These are phyloP conservation scores for Steatornis caripensis DNA, from an alignment of 2,113 vertebrate genomes.

Conservation along the genomic window DNA sequence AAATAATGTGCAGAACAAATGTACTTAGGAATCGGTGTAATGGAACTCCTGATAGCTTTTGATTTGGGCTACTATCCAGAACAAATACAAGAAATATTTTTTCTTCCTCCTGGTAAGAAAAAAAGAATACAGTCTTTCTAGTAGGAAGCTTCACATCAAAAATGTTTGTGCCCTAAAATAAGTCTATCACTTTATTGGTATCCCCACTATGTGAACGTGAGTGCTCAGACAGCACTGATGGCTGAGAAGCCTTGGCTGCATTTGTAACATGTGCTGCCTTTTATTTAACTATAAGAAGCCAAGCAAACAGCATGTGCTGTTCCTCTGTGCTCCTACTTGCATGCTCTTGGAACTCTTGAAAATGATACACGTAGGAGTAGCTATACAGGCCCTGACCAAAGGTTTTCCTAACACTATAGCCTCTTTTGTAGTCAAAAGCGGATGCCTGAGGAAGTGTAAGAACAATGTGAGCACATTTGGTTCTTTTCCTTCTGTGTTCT, in stretches of 20 bases:
- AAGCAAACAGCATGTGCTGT: neutral
- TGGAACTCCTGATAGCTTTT: neutral
- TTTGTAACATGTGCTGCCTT: neutral
- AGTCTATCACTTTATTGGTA: neutral
- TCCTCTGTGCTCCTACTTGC: neutral
- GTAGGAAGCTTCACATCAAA: neutral
- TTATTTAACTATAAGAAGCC: neutral
- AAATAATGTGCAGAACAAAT: neutral
- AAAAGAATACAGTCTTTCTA: neutral
- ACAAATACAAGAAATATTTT: neutral
- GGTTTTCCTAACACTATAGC: neutral
- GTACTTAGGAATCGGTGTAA: neutral
- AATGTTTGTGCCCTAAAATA: neutral
- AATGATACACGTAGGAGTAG: neutral
- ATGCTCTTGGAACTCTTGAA: neutral
- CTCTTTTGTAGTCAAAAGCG: neutral
- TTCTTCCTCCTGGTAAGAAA: neutral
- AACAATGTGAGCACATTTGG: neutral
- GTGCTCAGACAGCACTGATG: neutral
- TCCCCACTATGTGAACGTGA: neutral
- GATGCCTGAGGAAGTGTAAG: neutral
- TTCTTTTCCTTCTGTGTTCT: neutral
- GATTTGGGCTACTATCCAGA: neutral
- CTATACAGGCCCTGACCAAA: neutral
- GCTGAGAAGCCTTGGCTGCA: neutral